Percentiles rank a stretch among this genome's conserved stretches.
These are phyloP conservation scores for Hyperoplus immaculatus DNA, from an alignment of 2,797 vertebrate species.

Conservation along the genomic window DNA sequence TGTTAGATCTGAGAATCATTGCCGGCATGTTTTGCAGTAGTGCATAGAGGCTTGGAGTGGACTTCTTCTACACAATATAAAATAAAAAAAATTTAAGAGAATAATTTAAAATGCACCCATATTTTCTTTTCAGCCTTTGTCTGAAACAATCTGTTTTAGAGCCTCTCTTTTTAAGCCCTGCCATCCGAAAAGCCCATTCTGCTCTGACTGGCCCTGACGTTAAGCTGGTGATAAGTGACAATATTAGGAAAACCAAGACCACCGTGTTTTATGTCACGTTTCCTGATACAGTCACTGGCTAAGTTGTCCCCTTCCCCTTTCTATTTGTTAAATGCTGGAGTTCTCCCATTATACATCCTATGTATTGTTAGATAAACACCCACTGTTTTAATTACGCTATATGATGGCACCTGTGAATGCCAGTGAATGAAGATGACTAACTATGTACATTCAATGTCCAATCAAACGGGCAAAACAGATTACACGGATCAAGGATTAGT, in stretches of 20 bases:
- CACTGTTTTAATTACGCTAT: not conserved
- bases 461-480: not conserved
- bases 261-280: not conserved
- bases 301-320: not conserved
- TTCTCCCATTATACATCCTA: not conserved
- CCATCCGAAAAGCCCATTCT: no score
- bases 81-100: not conserved
- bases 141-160: no score
- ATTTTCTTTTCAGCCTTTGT: no score
- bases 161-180: no score
- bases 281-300: not conserved
- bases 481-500: not conserved
- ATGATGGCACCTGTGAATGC: not conserved
- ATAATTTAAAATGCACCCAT: no score
- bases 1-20: slow-evolving; percentile 12
- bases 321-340: not conserved
- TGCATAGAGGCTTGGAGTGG: not conserved
- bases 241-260: not conserved
- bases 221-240: no score
- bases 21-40: slow-evolving; percentile 9
- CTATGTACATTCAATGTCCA: not conserved
- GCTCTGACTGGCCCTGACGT: no score
- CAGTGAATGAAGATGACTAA: not conserved
- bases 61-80: not conserved
- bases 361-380: not conserved